These are phyloP conservation scores for Brachymystax lenok DNA, from an alignment of 2,797 vertebrate species.

Conservation along the genomic window DNA sequence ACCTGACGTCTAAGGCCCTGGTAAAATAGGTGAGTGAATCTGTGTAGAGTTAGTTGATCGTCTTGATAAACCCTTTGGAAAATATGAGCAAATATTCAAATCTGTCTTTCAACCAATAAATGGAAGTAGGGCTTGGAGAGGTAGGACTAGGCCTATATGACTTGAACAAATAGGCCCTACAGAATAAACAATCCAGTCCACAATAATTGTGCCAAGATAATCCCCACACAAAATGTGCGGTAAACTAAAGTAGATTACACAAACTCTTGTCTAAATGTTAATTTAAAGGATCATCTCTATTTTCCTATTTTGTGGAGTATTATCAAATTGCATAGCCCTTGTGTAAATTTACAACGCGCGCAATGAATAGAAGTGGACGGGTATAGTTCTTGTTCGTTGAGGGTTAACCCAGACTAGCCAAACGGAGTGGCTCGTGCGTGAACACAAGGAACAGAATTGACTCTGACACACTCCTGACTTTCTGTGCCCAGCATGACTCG, in stretches of 20 bases:
- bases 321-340: constrained; percentile 43
- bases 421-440: constrained; percentile 29
- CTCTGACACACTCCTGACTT: constrained; percentile 35
- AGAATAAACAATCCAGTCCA: background rate
- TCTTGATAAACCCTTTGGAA: background rate
- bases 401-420: constrained; percentile 44
- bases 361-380: constrained; percentile 30
- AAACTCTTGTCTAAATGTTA: constrained; percentile 61
- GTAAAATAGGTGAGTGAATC: background rate
- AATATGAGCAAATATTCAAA: constrained; percentile 8
- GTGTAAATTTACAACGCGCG: constrained; percentile 57
- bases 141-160: background rate
- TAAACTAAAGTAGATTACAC: constrained; percentile 57
- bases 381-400: constrained; percentile 25
- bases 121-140: background rate
- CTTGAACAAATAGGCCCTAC: background rate
- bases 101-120: background rate
- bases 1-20: background rate
- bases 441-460: constrained; percentile 39
- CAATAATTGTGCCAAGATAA: constrained; percentile 25
- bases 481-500: constrained; percentile 66
- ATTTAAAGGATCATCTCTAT: constrained; percentile 63
- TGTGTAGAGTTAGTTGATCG: constrained; percentile 14
- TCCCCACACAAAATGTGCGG: constrained; percentile 52
- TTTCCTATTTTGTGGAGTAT: constrained; percentile 67